Evolutionary conservation across 2,113 vertebrate genomes (phyloP).

Genomic region (Pyxicephalus adspersus): DNA sequence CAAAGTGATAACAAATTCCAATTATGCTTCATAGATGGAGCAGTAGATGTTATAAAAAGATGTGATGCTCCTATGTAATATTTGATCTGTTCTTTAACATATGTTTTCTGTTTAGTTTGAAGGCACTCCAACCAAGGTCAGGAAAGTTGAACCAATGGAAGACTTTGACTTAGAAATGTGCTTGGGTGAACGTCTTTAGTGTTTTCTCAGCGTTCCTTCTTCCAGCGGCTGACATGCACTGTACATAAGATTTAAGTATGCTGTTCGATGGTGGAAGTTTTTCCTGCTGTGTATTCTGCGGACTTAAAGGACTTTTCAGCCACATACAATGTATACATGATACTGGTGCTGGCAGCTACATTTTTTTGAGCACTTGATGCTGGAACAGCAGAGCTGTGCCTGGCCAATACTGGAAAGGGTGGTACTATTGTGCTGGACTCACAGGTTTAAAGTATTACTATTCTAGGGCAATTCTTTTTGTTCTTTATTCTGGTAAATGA

Average conservation of each 20-base stretch:
- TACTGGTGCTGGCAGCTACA: conserved; percentile 33
- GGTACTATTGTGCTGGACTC: too few species aligned
- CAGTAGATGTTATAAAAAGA: too few species aligned
- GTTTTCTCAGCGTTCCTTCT: neutral
- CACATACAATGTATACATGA: neutral
- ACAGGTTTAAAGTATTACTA: too few species aligned
- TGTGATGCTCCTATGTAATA: neutral
- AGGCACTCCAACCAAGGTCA: conserved; percentile 82
- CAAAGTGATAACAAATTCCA: too few species aligned
- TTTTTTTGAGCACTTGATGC: conserved; percentile 33
- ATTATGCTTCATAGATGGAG: too few species aligned
- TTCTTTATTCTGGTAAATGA: too few species aligned
- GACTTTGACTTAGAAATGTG: conserved; percentile 74
- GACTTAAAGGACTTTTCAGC: neutral
- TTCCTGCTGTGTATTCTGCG: neutral
- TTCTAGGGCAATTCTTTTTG: too few species aligned
- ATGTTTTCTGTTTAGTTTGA: conserved; percentile 65
- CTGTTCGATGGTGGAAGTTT: neutral
- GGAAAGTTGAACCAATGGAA: conserved; percentile 71
- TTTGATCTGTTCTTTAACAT: neutral
- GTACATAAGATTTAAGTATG: neutral
- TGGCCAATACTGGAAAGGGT: neutral
- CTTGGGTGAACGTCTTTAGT: conserved; percentile 60
- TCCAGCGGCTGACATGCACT: neutral
- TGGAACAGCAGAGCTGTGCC: conserved; percentile 1